phyloP scores from a whole-genome alignment of 2,113 vertebrate genomes.

The Fulmarus glacialis region DNA sequence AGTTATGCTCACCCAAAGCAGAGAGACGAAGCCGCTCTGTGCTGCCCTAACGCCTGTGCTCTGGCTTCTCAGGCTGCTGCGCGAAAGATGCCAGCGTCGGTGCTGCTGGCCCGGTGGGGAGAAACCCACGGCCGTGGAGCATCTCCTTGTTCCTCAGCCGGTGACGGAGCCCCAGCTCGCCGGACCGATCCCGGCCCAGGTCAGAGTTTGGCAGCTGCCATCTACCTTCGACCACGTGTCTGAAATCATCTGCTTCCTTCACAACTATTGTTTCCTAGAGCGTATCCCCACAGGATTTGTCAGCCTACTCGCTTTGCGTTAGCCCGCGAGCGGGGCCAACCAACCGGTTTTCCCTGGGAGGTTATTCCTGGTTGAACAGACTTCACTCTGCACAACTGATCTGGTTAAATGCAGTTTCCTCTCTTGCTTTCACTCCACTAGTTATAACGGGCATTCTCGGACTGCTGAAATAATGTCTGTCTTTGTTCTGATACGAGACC shows the following conservation, averaged over 20 bases:
- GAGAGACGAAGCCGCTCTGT: rapidly evolving
- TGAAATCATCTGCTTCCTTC: not conserved
- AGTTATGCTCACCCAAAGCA: no score
- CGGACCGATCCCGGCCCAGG: rapidly evolving
- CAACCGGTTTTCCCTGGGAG: not conserved
- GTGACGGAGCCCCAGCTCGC: not conserved
- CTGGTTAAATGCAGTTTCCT: not conserved
- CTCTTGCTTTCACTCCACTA: not conserved
- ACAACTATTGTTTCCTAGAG: not conserved
- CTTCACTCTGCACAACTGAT: not conserved
- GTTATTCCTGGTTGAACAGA: not conserved
- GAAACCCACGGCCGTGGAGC: rapidly evolving
- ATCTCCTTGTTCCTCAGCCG: rapidly evolving
- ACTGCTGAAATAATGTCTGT: not conserved
- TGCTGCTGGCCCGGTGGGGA: not conserved
- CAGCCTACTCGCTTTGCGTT: not conserved
- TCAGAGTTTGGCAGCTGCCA: not conserved
- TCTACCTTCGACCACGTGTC: not conserved
- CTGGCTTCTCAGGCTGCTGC: not conserved
- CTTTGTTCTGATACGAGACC: constrained; percentile 67
- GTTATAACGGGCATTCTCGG: not conserved
- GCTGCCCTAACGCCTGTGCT: not conserved
- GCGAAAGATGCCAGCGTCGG: rapidly evolving
- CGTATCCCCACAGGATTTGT: not conserved
- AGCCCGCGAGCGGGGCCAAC: not conserved